Evolutionary conservation across 2,888 invertebrate species (phyloP).

Genomic region (Rotaria socialis): DNA sequence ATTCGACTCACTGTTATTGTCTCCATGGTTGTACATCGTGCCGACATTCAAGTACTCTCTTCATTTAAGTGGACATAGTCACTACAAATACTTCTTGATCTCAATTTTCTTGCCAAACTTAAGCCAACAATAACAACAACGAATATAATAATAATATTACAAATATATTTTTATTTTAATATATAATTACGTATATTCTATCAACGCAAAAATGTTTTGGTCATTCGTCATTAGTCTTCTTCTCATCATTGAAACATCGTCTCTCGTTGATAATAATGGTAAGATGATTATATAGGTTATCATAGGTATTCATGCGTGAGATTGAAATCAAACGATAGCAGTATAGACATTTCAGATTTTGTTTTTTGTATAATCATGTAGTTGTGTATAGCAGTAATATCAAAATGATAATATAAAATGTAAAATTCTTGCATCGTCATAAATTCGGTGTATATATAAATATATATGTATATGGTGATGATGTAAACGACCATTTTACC

Average conservation of each 20-base stretch:
- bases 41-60: constrained; percentile 16
- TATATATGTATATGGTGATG: constrained; percentile 4
- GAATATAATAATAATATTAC: too few species aligned
- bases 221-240: not conserved
- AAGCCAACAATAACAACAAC: not conserved
- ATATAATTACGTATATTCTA: not conserved
- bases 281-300: not conserved
- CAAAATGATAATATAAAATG: not conserved
- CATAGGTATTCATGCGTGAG: not conserved
- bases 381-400: not conserved
- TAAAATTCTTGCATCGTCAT: not conserved
- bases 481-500: constrained; percentile 16
- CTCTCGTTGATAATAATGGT: not conserved
- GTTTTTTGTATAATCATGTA: not conserved
- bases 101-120: not conserved
- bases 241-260: not conserved
- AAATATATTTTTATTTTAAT: too few species aligned
- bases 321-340: not conserved
- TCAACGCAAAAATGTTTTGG: not conserved
- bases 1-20: not conserved
- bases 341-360: not conserved
- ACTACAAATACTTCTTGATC: not conserved
- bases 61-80: not conserved
- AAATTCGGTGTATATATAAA: not conserved
- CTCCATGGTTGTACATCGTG: not conserved